Base-by-base conservation (phyloP, 2,797 vertebrate species). In the Helarctos malayanus region DNA sequence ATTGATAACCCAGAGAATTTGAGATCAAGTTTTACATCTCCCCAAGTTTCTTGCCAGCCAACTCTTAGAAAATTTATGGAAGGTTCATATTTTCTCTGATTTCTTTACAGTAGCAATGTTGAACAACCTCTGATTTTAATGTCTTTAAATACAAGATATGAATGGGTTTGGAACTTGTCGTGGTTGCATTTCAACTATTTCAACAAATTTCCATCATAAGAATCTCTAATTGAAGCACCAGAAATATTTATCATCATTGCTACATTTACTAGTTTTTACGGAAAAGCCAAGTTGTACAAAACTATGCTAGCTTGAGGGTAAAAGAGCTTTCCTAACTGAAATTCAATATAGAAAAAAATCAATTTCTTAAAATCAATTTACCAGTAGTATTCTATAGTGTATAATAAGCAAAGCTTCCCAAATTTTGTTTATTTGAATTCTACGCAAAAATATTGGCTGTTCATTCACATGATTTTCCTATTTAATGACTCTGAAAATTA, bases 21-120 rank as follows among this genome's bases (percentile, higher is more conserved):
- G 49, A 96, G n/a, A 92, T 94, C 35, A 90, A 52, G 27, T 91
- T 94, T 89, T 92, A 80, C 3, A 71, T 65, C 21, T 15, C 47
- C 38, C 21, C 6, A 32, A 49, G 38, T 85, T 82, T 88, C 41
- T 88, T 85, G 15, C 9, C 38, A 85, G n/a, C 7, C 45, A 83
- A 27, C 12, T 73, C 45, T 85, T 29, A 92, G 2, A 94, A 76
- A 56, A 52, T 89, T 94, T 25, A 89, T 35, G 4, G 54, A 54
- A 73, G 0, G 10, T 61, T n/a, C 16, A 13, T 84, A 25, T 82
- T 79, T 10, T 85, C 61, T 91, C 45, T 92, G 27, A 76, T 79
- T 95, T 84, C 45, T 56, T 87, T 79, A 76, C 35, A 75, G 47
- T 65, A 68, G 14, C 32, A 82, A 27, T 82, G 7, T 79, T 86